These are phyloP conservation scores for Brienomyrus longianalis DNA, from an alignment of 2,113 vertebrate genomes.

Conservation along the genomic window DNA sequence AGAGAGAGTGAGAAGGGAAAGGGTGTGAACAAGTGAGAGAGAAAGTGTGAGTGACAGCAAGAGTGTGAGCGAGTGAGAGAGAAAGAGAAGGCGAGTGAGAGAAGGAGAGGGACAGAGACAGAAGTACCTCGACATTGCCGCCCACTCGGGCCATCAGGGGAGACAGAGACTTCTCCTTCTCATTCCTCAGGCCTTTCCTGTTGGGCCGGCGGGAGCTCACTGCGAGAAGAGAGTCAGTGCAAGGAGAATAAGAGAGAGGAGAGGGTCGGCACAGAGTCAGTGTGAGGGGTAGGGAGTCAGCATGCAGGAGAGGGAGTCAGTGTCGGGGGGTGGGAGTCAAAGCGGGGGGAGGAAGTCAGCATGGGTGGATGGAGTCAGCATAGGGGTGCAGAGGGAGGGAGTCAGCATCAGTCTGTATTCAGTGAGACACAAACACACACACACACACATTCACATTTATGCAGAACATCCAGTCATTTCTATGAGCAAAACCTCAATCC, in stretches of 20 bases:
- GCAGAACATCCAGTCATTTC: too few species aligned
- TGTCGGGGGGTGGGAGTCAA: background rate
- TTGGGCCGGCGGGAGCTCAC: constrained; percentile 81
- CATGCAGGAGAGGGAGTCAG: background rate
- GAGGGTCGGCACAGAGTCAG: background rate
- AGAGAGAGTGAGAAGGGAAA: background rate
- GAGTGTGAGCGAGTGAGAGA: background rate
- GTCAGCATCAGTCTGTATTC: background rate
- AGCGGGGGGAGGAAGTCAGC: background rate
- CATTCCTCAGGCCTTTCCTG: constrained; percentile 90
- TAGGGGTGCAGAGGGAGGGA: background rate
- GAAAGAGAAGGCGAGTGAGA: background rate
- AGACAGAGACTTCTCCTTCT: constrained; percentile 92
- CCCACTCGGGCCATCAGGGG: constrained; percentile 90
- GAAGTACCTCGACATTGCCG: constrained; percentile 86
- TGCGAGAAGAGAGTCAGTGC: constrained; percentile 32
- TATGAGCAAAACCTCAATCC: too few species aligned
- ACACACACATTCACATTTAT: too few species aligned
- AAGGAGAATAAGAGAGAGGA: background rate
- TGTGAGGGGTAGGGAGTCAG: background rate
- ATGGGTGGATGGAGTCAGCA: background rate
- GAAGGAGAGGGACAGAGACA: background rate
- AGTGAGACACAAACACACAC: background rate
- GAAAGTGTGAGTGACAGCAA: background rate
- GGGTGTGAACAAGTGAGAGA: background rate